A percentile compares a stretch with the other conserved stretches of the same genome.
These are phyloP conservation scores for Trichomycterus rosablanca DNA, from an alignment of 2,113 vertebrate genomes.

Conservation along the genomic window DNA sequence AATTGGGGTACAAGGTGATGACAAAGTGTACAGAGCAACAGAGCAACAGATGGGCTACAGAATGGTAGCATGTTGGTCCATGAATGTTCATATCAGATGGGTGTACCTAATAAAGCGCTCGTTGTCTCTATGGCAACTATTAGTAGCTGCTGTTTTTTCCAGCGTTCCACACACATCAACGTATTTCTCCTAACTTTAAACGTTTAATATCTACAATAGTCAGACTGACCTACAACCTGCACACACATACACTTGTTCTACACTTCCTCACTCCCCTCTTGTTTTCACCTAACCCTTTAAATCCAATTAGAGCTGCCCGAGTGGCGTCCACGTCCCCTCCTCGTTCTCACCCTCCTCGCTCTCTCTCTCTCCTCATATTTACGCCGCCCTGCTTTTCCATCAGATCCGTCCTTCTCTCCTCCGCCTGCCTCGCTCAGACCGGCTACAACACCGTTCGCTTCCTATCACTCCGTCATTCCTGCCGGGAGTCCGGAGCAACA, in stretches of 20 bases:
- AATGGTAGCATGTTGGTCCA: too few relatives aligned
- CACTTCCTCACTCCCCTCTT: not conserved
- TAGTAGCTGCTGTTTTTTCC: not conserved
- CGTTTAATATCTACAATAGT: not conserved
- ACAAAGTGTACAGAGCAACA: too few relatives aligned
- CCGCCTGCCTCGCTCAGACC: constrained; percentile 5
- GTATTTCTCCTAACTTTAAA: not conserved
- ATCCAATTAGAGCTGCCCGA: constrained; percentile 42
- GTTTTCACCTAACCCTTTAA: constrained; percentile 39
- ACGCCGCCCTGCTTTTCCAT: constrained; percentile 6
- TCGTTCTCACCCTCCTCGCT: constrained; percentile 19
- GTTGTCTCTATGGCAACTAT: constrained; percentile 35
- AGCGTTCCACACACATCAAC: not conserved
- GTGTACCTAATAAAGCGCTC: too few relatives aligned
- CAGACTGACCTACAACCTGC: too few relatives aligned
- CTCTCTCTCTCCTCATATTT: constrained; percentile 5
- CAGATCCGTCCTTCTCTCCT: constrained; percentile 9
- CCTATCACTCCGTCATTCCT: constrained; percentile 15
- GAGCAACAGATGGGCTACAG: too few relatives aligned
- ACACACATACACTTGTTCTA: not conserved
- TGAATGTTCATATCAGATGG: too few relatives aligned
- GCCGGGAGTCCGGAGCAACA: constrained; percentile 1
- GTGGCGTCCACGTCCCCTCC: constrained; percentile 6
- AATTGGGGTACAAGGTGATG: too few relatives aligned
- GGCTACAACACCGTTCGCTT: constrained; percentile 20